A percentile compares a stretch with the other conserved stretches of the same genome.
Evolutionary conservation across 2,888 invertebrate species (phyloP).

Genomic region (Mongoloraphidia duomilia): DNA sequence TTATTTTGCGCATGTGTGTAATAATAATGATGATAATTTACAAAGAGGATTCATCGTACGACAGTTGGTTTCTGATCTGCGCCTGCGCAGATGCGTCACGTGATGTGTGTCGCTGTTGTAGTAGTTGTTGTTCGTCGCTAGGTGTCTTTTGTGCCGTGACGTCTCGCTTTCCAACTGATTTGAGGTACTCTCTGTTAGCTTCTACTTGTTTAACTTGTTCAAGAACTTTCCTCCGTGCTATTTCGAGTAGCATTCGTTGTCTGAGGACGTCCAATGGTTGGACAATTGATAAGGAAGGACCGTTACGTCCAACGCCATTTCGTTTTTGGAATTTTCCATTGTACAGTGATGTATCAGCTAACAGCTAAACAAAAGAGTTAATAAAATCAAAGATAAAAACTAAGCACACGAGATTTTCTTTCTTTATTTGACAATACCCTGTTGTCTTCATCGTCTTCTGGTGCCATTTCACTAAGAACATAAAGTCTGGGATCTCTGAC

Average conservation of each 20-base stretch:
- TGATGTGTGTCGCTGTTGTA: too few species aligned
- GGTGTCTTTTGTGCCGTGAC: conserved; percentile 1
- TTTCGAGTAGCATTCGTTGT: conserved; percentile 64
- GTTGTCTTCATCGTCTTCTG: neutral
- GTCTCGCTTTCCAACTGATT: conserved; percentile 60
- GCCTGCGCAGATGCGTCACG: too few species aligned
- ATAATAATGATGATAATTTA: too few species aligned
- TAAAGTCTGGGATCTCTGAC: conserved; percentile 29
- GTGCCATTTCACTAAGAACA: conserved; percentile 27
- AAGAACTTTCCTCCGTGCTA: conserved; percentile 68
- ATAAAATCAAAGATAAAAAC: too few species aligned
- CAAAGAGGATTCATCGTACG: too few species aligned
- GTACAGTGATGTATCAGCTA: too few species aligned
- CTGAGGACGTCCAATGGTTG: conserved; percentile 78
- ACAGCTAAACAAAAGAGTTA: too few species aligned
- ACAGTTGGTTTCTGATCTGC: too few species aligned
- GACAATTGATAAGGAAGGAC: conserved; percentile 68
- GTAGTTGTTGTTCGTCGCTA: too few species aligned
- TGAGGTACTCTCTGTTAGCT: conserved; percentile 58
- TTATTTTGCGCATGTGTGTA: too few species aligned
- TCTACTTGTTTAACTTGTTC: conserved; percentile 56
- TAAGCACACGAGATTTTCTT: too few species aligned
- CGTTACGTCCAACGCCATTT: conserved; percentile 32
- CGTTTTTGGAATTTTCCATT: neutral
- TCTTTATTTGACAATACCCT: too few species aligned